Conservation (phyloP, 2,113 vertebrate genomes). For the Setophaga coronata region DNA sequence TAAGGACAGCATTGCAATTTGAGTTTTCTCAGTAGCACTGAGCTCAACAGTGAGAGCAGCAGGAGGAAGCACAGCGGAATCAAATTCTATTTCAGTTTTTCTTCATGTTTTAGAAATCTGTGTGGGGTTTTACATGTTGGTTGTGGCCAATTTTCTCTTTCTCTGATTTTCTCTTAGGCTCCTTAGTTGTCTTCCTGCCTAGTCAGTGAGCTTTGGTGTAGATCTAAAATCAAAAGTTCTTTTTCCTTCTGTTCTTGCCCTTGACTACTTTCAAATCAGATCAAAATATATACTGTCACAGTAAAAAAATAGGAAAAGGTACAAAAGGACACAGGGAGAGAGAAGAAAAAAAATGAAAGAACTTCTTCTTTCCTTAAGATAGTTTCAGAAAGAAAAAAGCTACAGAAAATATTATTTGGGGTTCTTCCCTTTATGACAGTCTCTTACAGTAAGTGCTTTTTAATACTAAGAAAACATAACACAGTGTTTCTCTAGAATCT, state of each 20-base stretch:
- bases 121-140: slow-evolving; percentile 30
- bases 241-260: slow-evolving; percentile 21
- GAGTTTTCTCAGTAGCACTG: neutral
- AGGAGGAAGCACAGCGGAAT: neutral
- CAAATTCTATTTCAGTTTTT: slow-evolving; percentile 29
- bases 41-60: neutral
- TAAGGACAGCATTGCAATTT: neutral
- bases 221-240: slow-evolving; percentile 38
- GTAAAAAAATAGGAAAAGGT: neutral
- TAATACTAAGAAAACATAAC: neutral
- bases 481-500: neutral
- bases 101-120: slow-evolving; percentile 27
- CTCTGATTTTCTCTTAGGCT: slow-evolving; percentile 16
- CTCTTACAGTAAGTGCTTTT: neutral
- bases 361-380: neutral
- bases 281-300: neutral
- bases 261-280: slow-evolving; percentile 24
- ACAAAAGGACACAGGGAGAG: neutral
- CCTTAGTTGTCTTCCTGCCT: neutral
- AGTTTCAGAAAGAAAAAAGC: neutral
- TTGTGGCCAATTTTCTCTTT: slow-evolving; percentile 26
- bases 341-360: neutral
- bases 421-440: neutral
- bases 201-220: slow-evolving; percentile 30
- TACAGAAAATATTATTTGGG: neutral